Percentiles rank a stretch among this genome's conserved stretches.
phyloP scores from a whole-genome alignment of 2,888 invertebrate genomes.

The Melanophora roralis region DNA sequence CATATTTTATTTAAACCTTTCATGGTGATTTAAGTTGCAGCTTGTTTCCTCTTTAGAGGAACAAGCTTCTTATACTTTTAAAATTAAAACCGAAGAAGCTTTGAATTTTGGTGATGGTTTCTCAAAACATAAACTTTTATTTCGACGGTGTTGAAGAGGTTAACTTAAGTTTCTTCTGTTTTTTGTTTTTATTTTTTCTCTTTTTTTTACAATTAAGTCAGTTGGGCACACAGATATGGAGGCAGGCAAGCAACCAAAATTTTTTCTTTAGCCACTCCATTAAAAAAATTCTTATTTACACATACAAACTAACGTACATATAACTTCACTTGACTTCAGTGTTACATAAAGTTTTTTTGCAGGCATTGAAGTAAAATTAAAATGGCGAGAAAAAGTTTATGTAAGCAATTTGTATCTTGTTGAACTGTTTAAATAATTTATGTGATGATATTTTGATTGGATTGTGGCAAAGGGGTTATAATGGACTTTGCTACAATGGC shows the following conservation, averaged over 20 bases:
- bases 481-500: conserved; percentile 11
- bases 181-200: not conserved
- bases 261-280: conserved; percentile 10
- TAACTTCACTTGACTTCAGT: not conserved
- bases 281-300: not conserved
- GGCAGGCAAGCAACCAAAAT: not conserved
- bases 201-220: conserved; percentile 15
- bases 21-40: conserved; percentile 52
- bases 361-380: not conserved
- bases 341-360: conserved; percentile 4
- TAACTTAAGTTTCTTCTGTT: conserved; percentile 10
- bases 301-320: too few relatives aligned
- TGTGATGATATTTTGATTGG: conserved; percentile 61
- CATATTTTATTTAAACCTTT: conserved; percentile 46
- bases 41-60: conserved; percentile 34
- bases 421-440: conserved; percentile 61
- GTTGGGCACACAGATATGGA: too few relatives aligned
- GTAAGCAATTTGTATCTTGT: conserved; percentile 39
- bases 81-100: conserved; percentile 22
- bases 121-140: conserved; percentile 15
- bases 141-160: conserved; percentile 21
- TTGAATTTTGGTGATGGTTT: conserved; percentile 59
- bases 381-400: conserved; percentile 39
- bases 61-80: not conserved
- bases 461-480: conserved; percentile 49